Evolutionary conservation across 2,797 vertebrate genomes (phyloP).

Genomic region (Diceros bicornis): DNA sequence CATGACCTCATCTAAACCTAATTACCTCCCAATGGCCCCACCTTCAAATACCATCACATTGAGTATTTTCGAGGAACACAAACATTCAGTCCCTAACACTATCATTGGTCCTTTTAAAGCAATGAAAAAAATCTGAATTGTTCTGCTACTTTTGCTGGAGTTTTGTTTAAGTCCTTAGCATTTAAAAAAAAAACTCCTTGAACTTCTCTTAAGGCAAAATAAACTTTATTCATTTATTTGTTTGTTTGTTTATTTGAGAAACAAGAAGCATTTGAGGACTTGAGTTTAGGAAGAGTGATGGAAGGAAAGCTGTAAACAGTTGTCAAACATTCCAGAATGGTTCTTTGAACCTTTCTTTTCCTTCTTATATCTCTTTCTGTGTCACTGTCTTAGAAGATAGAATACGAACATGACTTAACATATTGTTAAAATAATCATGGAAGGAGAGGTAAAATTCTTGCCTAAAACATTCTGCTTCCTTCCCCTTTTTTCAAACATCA

Average conservation of each 20-base stretch:
- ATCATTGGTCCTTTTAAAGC: neutral
- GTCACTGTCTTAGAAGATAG: neutral
- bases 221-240: neutral
- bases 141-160: neutral
- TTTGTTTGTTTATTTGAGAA: neutral
- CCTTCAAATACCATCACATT: neutral
- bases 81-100: neutral
- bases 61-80: neutral
- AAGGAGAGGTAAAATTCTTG: neutral
- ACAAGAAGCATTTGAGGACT: neutral
- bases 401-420: slow-evolving; percentile 11
- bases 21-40: neutral
- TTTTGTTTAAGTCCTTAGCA: neutral
- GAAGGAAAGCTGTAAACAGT: neutral
- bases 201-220: slow-evolving; percentile 5
- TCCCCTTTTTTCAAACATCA: neutral
- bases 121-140: neutral
- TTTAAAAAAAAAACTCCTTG: slow-evolving; percentile 24
- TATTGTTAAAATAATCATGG: neutral
- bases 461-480: neutral
- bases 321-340: neutral
- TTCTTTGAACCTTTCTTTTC: neutral
- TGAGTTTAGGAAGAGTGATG: neutral
- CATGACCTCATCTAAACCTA: neutral
- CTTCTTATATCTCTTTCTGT: neutral